phyloP scores from a whole-genome alignment of 2,888 invertebrate genomes.

The Octodonta nipae region DNA sequence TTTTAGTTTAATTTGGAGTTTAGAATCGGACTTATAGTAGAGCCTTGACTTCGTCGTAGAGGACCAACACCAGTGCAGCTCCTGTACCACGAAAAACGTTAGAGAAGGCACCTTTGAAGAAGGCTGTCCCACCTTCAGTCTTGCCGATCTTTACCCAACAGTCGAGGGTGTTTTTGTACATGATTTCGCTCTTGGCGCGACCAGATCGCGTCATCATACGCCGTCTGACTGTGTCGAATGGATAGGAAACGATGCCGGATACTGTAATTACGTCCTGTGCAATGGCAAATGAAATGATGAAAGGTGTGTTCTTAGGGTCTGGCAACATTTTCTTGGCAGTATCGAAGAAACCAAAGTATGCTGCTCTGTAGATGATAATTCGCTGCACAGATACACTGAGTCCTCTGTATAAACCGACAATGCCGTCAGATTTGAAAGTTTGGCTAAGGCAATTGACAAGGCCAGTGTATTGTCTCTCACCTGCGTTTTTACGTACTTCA shows the following conservation, averaged over 20 bases:
- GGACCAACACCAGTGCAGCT: conserved; percentile 53
- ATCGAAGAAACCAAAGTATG: conserved; percentile 53
- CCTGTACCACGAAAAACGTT: conserved; percentile 52
- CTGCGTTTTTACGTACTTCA: conserved; percentile 20
- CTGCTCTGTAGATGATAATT: conserved; percentile 52
- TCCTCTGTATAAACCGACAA: conserved; percentile 49
- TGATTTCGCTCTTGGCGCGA: conserved; percentile 44
- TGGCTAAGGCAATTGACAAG: conserved; percentile 43
- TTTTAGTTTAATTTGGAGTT: too few species aligned
- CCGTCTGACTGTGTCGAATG: conserved; percentile 58
- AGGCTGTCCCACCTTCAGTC: conserved; percentile 56
- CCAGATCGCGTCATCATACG: conserved; percentile 78
- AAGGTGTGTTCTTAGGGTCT: conserved; percentile 49
- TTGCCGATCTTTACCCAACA: conserved; percentile 54
- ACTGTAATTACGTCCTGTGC: conserved; percentile 56
- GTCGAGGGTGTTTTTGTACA: conserved; percentile 59
- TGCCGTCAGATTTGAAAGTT: conserved; percentile 44
- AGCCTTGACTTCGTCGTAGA: conserved; percentile 55
- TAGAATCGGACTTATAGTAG: too few species aligned
- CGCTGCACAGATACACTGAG: conserved; percentile 54
- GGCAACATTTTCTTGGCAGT: conserved; percentile 48
- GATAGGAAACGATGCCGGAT: conserved; percentile 63
- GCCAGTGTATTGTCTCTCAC: conserved; percentile 42
- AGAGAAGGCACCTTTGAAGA: conserved; percentile 61
- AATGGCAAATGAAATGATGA: conserved; percentile 45